phyloP scores from a whole-genome alignment of 2,888 invertebrate species.

The Zaprionus lineosus region DNA sequence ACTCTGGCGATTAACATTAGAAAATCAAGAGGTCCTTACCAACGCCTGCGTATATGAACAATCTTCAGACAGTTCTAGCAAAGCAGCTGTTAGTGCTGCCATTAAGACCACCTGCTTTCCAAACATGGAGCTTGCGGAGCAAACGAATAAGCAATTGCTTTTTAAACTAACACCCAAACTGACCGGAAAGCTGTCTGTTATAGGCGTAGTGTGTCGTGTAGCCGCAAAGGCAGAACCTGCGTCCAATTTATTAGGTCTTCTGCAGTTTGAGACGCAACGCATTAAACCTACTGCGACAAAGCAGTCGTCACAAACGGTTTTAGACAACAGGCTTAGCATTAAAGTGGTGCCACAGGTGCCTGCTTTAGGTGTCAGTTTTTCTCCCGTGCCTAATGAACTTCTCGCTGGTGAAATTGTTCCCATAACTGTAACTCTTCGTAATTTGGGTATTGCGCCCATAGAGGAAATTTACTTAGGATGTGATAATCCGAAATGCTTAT shows the following conservation, averaged over 20 bases:
- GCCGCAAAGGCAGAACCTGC: constrained; percentile 80
- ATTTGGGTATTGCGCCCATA: constrained; percentile 86
- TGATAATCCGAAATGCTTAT: constrained; percentile 81
- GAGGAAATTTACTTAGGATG: constrained; percentile 85
- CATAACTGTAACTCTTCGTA: constrained; percentile 86
- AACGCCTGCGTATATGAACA: constrained; percentile 82
- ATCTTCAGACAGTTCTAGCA: constrained; percentile 71
- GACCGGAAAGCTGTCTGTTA: constrained; percentile 88
- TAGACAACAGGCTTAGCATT: constrained; percentile 89
- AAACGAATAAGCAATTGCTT: constrained; percentile 85
- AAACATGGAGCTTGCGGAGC: constrained; percentile 79
- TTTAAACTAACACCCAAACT: constrained; percentile 89
- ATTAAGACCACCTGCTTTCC: constrained; percentile 78
- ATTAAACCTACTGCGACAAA: constrained; percentile 70
- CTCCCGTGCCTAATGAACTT: constrained; percentile 86
- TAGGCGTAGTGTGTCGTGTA: constrained; percentile 86
- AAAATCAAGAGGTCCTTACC: constrained; percentile 81
- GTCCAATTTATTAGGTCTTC: constrained; percentile 76
- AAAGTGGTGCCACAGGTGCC: constrained; percentile 91
- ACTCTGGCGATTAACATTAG: constrained; percentile 81
- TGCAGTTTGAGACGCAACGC: constrained; percentile 80
- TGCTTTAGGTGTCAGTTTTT: constrained; percentile 89
- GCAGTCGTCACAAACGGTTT: constrained; percentile 63
- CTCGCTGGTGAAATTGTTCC: constrained; percentile 88
- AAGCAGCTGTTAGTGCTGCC: constrained; percentile 75